phyloP scores from a whole-genome alignment of 2,797 vertebrate species.

The Rhinella marina region DNA sequence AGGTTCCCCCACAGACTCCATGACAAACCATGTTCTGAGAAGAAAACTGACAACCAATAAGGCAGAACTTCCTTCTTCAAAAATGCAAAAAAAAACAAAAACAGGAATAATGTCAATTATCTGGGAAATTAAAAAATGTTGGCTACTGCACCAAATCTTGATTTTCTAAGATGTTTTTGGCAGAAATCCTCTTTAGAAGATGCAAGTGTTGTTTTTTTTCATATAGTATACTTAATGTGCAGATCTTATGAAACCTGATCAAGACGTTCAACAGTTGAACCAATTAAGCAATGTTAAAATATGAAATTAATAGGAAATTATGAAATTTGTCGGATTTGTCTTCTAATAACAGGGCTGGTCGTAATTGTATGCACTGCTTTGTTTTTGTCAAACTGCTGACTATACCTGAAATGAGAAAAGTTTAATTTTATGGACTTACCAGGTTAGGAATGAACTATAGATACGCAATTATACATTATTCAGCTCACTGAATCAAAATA shows the following conservation, averaged over 20 bases:
- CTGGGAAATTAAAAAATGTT: too few species aligned
- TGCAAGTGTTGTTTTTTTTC: too few species aligned
- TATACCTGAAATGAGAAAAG: neutral
- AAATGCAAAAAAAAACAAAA: too few species aligned
- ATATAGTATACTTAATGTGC: too few species aligned
- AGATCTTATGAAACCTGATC: too few species aligned
- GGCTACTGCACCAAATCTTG: too few species aligned
- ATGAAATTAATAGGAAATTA: neutral
- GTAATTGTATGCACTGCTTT: neutral
- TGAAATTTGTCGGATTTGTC: neutral
- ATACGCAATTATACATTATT: conserved; percentile 14
- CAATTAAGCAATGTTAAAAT: neutral
- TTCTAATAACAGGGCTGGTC: neutral
- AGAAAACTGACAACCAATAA: neutral
- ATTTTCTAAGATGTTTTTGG: neutral
- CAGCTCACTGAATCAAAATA: conserved; percentile 14
- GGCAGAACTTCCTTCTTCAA: neutral
- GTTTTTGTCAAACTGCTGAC: neutral
- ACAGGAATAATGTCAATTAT: too few species aligned
- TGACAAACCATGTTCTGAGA: neutral
- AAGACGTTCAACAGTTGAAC: too few species aligned
- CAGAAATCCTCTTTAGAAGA: neutral
- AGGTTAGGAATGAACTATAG: neutral
- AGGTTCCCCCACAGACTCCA: neutral
- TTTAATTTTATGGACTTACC: neutral